Percentiles rank a stretch among this genome's conserved stretches.
These are phyloP conservation scores for Lichenostomus cassidix DNA, from an alignment of 2,113 vertebrate species.

Conservation along the genomic window DNA sequence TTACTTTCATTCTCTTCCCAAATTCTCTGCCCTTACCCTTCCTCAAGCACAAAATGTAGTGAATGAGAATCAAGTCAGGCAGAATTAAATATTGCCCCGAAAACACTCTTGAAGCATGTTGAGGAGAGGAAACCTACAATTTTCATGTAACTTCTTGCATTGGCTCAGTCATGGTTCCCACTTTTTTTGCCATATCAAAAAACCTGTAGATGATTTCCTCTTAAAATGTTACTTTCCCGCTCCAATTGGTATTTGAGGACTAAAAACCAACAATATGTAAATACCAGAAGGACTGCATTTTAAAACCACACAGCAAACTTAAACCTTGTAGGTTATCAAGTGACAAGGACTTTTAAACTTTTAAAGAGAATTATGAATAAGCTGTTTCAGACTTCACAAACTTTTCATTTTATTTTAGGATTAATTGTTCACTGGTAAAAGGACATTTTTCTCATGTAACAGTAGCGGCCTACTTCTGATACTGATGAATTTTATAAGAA, in stretches of 20 bases:
- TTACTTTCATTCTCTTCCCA: background rate
- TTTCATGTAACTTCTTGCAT: background rate
- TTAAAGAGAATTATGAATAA: background rate
- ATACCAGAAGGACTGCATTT: background rate
- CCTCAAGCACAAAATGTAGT: background rate
- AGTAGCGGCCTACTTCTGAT: background rate
- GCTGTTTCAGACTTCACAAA: background rate
- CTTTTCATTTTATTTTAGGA: slow-evolving; percentile 4
- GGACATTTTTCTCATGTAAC: background rate
- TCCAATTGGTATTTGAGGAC: background rate
- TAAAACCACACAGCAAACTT: background rate
- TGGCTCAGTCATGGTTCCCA: background rate
- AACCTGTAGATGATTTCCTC: background rate
- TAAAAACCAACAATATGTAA: background rate
- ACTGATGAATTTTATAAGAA: background rate
- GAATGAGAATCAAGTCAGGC: background rate
- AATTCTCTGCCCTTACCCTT: background rate
- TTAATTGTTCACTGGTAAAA: slow-evolving; percentile 3
- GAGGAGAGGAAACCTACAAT: background rate
- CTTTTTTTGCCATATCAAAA: background rate
- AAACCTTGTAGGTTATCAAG: background rate
- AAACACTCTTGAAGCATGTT: background rate
- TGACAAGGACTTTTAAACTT: background rate
- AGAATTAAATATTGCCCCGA: background rate
- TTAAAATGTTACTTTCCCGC: background rate